A percentile compares a stretch with the other conserved stretches of the same genome.
Evolutionary conservation across 2,113 vertebrate genomes (phyloP).

Genomic region (Thamnaconus septentrionalis): DNA sequence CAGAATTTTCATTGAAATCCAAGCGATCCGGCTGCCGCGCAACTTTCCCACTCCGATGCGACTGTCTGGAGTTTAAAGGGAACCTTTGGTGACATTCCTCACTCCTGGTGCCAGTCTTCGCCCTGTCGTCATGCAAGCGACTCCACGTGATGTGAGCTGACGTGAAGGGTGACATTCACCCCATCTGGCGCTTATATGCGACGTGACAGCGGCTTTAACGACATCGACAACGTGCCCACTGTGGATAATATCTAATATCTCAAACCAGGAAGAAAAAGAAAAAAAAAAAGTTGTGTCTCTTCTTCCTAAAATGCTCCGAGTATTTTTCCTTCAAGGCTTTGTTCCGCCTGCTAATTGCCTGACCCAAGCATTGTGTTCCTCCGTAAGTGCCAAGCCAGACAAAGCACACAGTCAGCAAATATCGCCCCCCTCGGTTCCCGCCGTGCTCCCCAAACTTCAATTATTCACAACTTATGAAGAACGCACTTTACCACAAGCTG

Average conservation of each 20-base stretch:
- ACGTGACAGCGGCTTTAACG: too few relatives aligned
- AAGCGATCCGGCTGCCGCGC: too few relatives aligned
- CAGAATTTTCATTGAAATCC: too few relatives aligned
- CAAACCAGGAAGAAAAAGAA: too few relatives aligned
- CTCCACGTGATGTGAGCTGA: conserved; percentile 25
- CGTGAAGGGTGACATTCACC: background rate
- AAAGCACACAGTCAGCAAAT: conserved; percentile 68
- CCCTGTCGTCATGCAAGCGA: conserved; percentile 16
- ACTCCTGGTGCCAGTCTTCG: background rate
- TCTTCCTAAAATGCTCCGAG: background rate
- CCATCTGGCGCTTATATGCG: background rate
- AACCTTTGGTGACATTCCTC: background rate
- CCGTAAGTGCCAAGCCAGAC: conserved; percentile 49
- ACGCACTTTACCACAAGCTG: conserved; percentile 68
- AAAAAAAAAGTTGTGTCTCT: too few relatives aligned
- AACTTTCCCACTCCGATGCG: too few relatives aligned
- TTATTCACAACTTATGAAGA: conserved; percentile 76
- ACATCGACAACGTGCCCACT: too few relatives aligned
- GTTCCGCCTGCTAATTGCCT: conserved; percentile 47
- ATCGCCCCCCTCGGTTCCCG: conserved; percentile 30
- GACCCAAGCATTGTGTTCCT: conserved; percentile 42
- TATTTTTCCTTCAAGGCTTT: conserved; percentile 9
- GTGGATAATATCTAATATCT: too few relatives aligned
- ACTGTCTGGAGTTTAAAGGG: too few relatives aligned
- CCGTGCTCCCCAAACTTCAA: conserved; percentile 63